Conservation (phyloP, 2,113 vertebrate genomes). For the Gallinago media region DNA sequence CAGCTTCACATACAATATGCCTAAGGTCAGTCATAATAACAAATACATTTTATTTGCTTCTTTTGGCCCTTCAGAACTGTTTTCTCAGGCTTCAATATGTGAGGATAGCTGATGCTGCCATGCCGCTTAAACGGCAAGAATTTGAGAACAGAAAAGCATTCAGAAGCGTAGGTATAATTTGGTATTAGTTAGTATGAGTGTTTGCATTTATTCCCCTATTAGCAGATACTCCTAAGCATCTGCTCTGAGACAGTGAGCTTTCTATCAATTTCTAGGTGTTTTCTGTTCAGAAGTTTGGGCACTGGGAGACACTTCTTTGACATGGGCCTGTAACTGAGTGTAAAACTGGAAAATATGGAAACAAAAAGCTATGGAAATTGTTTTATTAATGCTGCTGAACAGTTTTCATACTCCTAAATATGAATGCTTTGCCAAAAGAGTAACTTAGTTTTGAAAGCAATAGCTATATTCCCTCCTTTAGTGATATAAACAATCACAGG, state of each 20-base stretch:
- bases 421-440: background rate
- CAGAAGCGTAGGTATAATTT: conserved; percentile 20
- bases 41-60: conserved; percentile 47
- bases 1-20: background rate
- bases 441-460: background rate
- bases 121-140: background rate
- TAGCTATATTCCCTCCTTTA: background rate
- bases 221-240: conserved; percentile 25
- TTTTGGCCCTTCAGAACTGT: background rate
- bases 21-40: conserved; percentile 25
- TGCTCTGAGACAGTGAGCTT: background rate
- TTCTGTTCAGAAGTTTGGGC: background rate
- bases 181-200: conserved; percentile 6
- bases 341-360: background rate
- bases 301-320: conserved; percentile 5
- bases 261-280: background rate
- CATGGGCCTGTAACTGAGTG: background rate
- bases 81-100: background rate
- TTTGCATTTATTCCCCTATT: conserved; percentile 6
- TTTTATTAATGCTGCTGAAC: background rate
- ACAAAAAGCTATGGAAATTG: background rate
- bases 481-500: background rate
- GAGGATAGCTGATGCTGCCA: background rate
- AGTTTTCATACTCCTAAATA: background rate
- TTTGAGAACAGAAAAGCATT: conserved; percentile 34